phyloP scores from a whole-genome alignment of 2,888 invertebrate species.

The Oxyteleia sp. region DNA sequence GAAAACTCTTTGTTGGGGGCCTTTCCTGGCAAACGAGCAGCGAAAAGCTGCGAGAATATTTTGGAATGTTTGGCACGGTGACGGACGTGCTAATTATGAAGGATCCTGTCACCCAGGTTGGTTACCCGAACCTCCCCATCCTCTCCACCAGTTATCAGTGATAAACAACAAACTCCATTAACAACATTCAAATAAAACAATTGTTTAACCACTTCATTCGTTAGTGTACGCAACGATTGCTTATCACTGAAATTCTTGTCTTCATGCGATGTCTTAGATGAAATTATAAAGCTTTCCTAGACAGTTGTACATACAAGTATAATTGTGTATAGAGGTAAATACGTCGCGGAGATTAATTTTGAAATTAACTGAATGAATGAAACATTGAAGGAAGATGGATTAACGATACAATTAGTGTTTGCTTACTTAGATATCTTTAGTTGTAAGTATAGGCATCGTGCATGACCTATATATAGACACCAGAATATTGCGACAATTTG shows the following conservation, averaged over 20 bases:
- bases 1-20: too few relatives aligned
- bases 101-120: constrained; percentile 97
- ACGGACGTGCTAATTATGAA: constrained; percentile 98
- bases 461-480: constrained; percentile 62
- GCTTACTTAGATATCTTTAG: constrained; percentile 69
- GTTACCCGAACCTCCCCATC: constrained; percentile 74
- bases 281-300: constrained; percentile 66
- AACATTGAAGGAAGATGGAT: constrained; percentile 47
- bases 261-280: constrained; percentile 68
- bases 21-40: constrained; percentile 98
- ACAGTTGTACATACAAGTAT: constrained; percentile 63
- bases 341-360: constrained; percentile 33
- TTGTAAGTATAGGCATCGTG: constrained; percentile 71
- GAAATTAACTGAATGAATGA: constrained; percentile 56
- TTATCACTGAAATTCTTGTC: constrained; percentile 67
- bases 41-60: constrained; percentile 97
- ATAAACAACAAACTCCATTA: constrained; percentile 46
- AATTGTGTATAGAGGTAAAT: constrained; percentile 63
- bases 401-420: constrained; percentile 54
- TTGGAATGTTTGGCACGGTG: constrained; percentile 96
- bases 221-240: constrained; percentile 27
- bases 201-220: neutral
- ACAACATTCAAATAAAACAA: too few relatives aligned
- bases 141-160: constrained; percentile 42
- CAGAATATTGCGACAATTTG: constrained; percentile 48